Evolutionary conservation across 2,888 invertebrate species (phyloP).

Genomic region (Ypsolopha sequella): DNA sequence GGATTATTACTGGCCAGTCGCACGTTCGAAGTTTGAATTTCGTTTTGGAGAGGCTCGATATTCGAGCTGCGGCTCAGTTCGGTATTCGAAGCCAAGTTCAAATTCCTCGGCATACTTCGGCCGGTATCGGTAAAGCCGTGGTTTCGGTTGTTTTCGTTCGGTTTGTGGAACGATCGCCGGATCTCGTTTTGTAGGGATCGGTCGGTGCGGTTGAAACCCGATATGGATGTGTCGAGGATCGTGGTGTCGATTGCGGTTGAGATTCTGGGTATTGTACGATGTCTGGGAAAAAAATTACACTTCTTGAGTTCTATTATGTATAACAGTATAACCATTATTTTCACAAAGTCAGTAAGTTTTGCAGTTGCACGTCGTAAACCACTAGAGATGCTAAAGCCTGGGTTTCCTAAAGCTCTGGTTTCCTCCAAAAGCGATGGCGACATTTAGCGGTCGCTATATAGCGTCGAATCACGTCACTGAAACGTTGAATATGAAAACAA

Average conservation of each 20-base stretch:
- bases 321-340: no score
- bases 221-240: constrained; percentile 25
- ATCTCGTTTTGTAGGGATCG: constrained; percentile 43
- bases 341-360: no score
- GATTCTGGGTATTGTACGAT: constrained; percentile 61
- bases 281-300: constrained; percentile 23
- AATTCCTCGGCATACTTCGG: constrained; percentile 67
- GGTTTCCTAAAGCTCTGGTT: no score
- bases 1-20: constrained; percentile 11
- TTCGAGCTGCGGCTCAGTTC: constrained; percentile 2
- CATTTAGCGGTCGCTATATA: no score
- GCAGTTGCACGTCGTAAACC: neutral
- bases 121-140: constrained; percentile 41
- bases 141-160: constrained; percentile 35
- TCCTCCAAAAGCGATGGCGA: no score
- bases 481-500: no score
- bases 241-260: constrained; percentile 39
- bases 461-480: no score
- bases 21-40: neutral
- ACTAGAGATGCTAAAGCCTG: neutral
- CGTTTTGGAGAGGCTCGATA: neutral
- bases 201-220: constrained; percentile 34
- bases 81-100: constrained; percentile 41
- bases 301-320: no score
- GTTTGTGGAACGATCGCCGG: constrained; percentile 60